These are phyloP conservation scores for Saccostrea echinata DNA, from an alignment of 1,140 invertebrate genomes.

Conservation along the genomic window DNA sequence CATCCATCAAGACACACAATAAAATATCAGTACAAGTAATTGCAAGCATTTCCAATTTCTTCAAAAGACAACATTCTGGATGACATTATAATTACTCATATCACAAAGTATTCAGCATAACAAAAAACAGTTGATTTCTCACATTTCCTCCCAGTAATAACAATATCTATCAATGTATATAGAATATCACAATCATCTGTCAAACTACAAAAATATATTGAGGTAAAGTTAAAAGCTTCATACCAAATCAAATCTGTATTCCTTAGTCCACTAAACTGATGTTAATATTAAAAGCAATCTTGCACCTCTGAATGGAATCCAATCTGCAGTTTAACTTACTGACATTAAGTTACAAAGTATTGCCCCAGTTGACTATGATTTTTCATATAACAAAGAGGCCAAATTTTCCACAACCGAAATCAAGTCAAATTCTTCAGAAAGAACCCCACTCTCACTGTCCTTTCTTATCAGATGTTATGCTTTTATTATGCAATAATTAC, in stretches of 20 bases:
- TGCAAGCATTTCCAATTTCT: constrained; percentile 9
- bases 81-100: not conserved
- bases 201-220: too few species aligned
- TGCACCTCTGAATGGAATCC: too few species aligned
- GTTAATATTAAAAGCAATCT: too few species aligned
- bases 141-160: not conserved
- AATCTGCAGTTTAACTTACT: too few species aligned
- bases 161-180: not conserved
- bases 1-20: not conserved
- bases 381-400: too few species aligned
- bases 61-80: constrained; percentile 7
- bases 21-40: constrained; percentile 4
- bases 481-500: constrained; percentile 10
- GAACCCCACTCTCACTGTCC: not conserved
- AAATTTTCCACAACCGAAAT: not conserved
- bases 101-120: not conserved
- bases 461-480: not conserved
- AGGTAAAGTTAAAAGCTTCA: too few species aligned
- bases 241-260: too few species aligned
- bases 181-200: too few species aligned
- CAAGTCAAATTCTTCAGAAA: not conserved
- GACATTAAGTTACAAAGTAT: too few species aligned
- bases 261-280: too few species aligned
- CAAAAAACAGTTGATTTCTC: not conserved
- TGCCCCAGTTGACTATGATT: too few species aligned